Conservation (phyloP, 2,888 invertebrate species). For the Artemia sp. region DNA sequence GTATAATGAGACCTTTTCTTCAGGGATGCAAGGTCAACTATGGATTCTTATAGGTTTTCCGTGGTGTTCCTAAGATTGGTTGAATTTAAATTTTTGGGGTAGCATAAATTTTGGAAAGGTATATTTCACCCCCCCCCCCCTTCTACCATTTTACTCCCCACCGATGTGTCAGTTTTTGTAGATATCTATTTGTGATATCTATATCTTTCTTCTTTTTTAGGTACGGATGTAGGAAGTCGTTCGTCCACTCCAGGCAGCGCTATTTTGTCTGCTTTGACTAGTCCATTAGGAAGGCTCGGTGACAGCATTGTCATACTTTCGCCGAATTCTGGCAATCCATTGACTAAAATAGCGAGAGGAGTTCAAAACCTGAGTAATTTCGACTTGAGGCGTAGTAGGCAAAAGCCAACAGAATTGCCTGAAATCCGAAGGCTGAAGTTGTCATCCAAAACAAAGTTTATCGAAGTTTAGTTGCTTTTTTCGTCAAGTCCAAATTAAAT, state of each 20-base stretch:
- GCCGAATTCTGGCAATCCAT: conserved; percentile 42
- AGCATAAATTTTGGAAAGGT: too few relatives aligned
- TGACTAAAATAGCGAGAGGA: conserved; percentile 69
- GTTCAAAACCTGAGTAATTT: conserved; percentile 67
- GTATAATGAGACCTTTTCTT: too few relatives aligned
- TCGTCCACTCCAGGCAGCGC: conserved; percentile 6
- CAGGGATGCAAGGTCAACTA: too few relatives aligned
- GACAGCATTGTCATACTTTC: conserved; percentile 1
- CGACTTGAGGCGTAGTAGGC: conserved; percentile 47
- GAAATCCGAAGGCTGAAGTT: not conserved
- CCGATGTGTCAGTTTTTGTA: not conserved
- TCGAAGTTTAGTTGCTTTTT: not conserved
- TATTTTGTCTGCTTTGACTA: not conserved
- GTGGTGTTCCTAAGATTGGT: too few relatives aligned
- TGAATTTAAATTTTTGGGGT: too few relatives aligned
- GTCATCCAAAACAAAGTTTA: not conserved
- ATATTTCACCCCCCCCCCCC: too few relatives aligned
- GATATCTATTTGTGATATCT: not conserved
- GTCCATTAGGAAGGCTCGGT: not conserved
- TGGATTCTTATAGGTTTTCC: too few relatives aligned
- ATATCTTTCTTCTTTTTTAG: not conserved
- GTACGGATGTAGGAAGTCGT: not conserved
- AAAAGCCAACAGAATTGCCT: not conserved
- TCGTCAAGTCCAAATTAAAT: too few relatives aligned
- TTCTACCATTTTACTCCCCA: too few relatives aligned